A percentile compares a stretch with the other conserved stretches of the same genome.
These are phyloP conservation scores for Aurelia sp. DNA, from an alignment of 30 jellyfish, hydroid and myxozoan genomes.

Conservation along the genomic window DNA sequence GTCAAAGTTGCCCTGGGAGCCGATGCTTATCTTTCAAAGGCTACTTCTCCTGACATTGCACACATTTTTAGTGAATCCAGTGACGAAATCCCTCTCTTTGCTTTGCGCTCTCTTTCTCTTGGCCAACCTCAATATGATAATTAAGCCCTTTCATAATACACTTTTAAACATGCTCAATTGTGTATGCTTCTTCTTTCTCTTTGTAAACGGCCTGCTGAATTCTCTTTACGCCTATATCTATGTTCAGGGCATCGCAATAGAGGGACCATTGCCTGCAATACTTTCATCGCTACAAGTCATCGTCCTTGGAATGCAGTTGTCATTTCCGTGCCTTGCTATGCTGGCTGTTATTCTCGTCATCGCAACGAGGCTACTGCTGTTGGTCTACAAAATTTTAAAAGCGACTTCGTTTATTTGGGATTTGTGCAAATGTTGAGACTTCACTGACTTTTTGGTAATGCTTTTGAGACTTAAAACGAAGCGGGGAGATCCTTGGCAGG, in stretches of 20 bases:
- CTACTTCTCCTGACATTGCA: neutral
- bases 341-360: neutral
- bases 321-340: neutral
- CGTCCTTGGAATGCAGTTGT: neutral
- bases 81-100: neutral
- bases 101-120: neutral
- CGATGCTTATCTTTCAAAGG: conserved; percentile 12
- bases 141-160: neutral
- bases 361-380: neutral
- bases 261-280: neutral
- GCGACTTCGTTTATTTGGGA: neutral
- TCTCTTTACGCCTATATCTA: neutral
- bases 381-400: neutral
- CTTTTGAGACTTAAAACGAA: too few relatives aligned
- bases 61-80: conserved; percentile 9
- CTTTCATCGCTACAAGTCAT: neutral
- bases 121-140: neutral
- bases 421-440: too few relatives aligned
- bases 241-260: neutral
- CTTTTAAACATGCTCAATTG: neutral
- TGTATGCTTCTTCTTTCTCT: neutral
- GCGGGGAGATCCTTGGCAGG: too few relatives aligned
- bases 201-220: neutral
- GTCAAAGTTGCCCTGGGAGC: conserved; percentile 10
- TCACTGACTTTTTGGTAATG: too few relatives aligned